Evolutionary conservation across 2,888 invertebrate species (phyloP).

Genomic region (Drosophila nr. fundita): DNA sequence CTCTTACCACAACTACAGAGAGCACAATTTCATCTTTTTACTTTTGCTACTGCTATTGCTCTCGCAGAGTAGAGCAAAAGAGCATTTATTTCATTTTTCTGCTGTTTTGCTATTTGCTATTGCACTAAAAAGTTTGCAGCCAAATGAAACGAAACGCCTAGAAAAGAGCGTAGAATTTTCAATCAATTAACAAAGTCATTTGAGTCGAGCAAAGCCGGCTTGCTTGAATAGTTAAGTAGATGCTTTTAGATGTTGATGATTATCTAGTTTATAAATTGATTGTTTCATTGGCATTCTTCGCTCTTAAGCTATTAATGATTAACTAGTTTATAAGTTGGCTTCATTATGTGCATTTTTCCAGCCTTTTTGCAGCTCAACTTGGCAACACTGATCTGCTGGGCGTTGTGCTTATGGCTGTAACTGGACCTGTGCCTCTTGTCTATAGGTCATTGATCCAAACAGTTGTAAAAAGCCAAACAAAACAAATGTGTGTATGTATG

Average conservation of each 20-base stretch:
- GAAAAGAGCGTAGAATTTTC: neutral
- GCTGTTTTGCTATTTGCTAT: neutral
- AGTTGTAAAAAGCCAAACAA: constrained; percentile 22
- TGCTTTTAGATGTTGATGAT: neutral
- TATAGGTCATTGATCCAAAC: constrained; percentile 69
- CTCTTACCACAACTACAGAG: neutral
- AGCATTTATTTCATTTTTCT: neutral
- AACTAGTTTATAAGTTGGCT: neutral
- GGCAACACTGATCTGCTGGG: constrained; percentile 12
- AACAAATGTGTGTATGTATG: neutral
- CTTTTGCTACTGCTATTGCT: neutral
- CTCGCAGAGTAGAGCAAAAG: neutral
- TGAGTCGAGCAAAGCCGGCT: neutral
- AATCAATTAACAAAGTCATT: neutral
- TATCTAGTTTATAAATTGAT: neutral
- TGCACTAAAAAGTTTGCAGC: neutral
- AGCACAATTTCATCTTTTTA: neutral
- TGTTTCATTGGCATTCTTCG: neutral
- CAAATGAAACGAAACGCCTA: neutral
- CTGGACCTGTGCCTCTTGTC: constrained; percentile 17
- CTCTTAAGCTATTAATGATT: no score
- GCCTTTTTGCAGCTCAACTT: constrained; percentile 8
- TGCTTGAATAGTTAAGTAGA: neutral
- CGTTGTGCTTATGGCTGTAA: constrained; percentile 13
- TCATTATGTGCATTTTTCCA: neutral